Evolutionary conservation across 2,888 invertebrate genomes (phyloP), one percentile per base, ranked within the genome.

Genomic region (Conchocele bisecta): DNA sequence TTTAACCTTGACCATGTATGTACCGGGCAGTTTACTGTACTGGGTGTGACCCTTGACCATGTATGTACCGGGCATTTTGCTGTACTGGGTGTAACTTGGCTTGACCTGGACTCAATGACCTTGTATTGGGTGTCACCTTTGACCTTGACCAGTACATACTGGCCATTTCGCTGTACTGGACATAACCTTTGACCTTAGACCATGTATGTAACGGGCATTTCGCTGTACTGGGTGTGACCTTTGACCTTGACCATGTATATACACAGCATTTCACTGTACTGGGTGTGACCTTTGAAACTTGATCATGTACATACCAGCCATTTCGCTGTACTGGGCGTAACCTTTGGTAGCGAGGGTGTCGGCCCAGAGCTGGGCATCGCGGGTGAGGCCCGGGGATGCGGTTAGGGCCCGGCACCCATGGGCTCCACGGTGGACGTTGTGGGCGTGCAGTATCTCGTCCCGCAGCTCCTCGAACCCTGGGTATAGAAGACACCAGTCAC

Each of bases 261-360:
- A 83, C 84, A 84, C 53, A 77, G 69, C 61, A n/a, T n/a, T n/a
- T n/a, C n/a, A n/a, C n/a, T n/a, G n/a, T n/a, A n/a, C n/a, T n/a
- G n/a, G n/a, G n/a, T n/a, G n/a, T n/a, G n/a, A n/a, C n/a, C n/a
- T n/a, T n/a, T n/a, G n/a, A n/a, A n/a, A n/a, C n/a, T n/a, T n/a
- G n/a, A n/a, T n/a, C n/a, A n/a, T 29, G n/a, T 53, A 79, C 79
- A 72, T 31, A 75, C 59, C 3, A 68, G 48, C 64, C n/a, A n/a
- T n/a, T n/a, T 84, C 83, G 56, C 83, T 84, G 71, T 81, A 84
- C 44, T 82, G 84, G 3, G 81, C 69, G 59, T 77, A 82, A 5
- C 81, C 81, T 56, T 74, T 74, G 31, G 72, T 64, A 15, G 82
- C 77, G 9, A 82, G 57, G 3, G 61, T 68, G 35, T 84, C 75